A percentile compares a stretch with the other conserved stretches of the same genome.
phyloP scores from a whole-genome alignment of 1,140 invertebrate genomes.

The Eueides isabella region DNA sequence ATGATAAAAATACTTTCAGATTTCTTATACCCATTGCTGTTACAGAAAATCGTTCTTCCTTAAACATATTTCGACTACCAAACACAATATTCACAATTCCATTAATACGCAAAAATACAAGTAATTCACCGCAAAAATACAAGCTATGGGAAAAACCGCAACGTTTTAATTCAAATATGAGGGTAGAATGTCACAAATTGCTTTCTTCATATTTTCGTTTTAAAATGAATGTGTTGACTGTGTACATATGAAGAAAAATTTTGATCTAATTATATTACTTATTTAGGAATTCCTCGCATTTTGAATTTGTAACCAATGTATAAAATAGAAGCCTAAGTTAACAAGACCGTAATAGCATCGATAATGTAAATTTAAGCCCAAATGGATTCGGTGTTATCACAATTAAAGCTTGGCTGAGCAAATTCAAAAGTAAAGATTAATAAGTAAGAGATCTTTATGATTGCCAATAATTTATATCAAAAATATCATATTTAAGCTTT shows the following conservation, averaged over 20 bases:
- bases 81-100: slow-evolving; percentile 5
- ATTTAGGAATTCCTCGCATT: neutral
- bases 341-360: neutral
- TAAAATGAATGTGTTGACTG: no score
- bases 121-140: slow-evolving; percentile 31
- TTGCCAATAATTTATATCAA: slow-evolving; percentile 1
- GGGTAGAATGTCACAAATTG: slow-evolving; percentile 20
- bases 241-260: neutral
- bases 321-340: neutral
- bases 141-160: slow-evolving; percentile 27
- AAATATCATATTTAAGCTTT: neutral
- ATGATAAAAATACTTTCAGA: no score
- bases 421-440: slow-evolving; percentile 11
- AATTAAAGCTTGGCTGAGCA: slow-evolving; percentile 11
- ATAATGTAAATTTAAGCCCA: slow-evolving; percentile 1
- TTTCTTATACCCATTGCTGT: no score
- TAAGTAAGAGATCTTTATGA: neutral
- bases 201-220: slow-evolving; percentile 23
- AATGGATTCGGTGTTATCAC: neutral
- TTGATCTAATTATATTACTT: neutral
- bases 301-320: neutral
- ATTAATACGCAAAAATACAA: slow-evolving; percentile 17
- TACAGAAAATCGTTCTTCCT: neutral
- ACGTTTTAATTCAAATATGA: slow-evolving; percentile 33
- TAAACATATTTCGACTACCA: neutral